Conservation (phyloP, 2,797 vertebrate species). For the Diplodus puntazzo region DNA sequence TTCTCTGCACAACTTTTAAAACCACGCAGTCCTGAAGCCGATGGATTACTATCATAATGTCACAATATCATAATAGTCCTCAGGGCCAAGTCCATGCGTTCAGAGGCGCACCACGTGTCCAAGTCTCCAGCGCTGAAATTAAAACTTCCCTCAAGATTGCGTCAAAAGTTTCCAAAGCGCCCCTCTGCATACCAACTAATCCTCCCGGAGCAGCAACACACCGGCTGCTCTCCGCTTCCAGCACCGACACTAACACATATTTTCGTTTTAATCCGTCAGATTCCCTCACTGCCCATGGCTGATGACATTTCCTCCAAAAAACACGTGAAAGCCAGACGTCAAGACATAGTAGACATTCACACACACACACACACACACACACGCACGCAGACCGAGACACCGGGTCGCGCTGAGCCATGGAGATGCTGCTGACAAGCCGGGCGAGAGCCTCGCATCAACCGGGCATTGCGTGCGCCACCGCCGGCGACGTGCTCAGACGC, state of each 20-base stretch:
- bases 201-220: conserved; percentile 23
- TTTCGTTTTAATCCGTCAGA: conserved; percentile 13
- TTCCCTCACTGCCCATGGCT: neutral
- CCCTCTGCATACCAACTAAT: conserved; percentile 70
- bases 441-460: conserved; percentile 55
- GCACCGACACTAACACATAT: neutral
- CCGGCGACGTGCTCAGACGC: conserved; percentile 61
- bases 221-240: conserved; percentile 40
- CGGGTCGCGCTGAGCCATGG: conserved; percentile 47
- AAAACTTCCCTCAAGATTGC: conserved; percentile 78
- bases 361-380: neutral
- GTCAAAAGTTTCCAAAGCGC: conserved; percentile 77
- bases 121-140: conserved; percentile 49
- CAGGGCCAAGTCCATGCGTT: conserved; percentile 52
- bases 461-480: conserved; percentile 41
- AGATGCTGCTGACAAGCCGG: conserved; percentile 75
- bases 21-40: neutral
- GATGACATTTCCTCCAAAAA: conserved; percentile 72
- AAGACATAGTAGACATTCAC: conserved; percentile 46
- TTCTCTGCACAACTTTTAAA: neutral
- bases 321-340: conserved; percentile 84
- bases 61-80: conserved; percentile 37
- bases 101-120: conserved; percentile 74
- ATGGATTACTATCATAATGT: neutral
- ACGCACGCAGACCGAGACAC: conserved; percentile 29